Conservation (phyloP, 1,140 invertebrate genomes). For the Hesperophylax magnus region DNA sequence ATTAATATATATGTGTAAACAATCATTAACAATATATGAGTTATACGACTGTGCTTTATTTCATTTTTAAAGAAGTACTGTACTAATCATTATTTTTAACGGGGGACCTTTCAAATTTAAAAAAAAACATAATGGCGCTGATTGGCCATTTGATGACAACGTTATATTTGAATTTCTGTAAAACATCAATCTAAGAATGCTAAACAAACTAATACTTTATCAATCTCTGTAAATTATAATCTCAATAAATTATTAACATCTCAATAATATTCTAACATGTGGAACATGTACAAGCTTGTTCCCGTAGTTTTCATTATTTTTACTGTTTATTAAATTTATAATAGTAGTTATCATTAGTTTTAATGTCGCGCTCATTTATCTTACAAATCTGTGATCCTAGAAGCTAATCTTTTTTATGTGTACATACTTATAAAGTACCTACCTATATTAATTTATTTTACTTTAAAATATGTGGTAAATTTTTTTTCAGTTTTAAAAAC, state of each 20-base stretch:
- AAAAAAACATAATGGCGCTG: too few species aligned
- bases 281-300: not conserved
- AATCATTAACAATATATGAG: too few species aligned
- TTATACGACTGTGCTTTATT: too few species aligned
- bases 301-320: slow-evolving; percentile 4
- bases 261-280: not conserved
- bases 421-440: too few species aligned
- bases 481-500: not conserved
- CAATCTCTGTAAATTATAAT: not conserved
- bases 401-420: slow-evolving; percentile 22
- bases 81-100: too few species aligned
- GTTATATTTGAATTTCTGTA: too few species aligned
- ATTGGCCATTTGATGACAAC: too few species aligned
- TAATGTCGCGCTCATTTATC: slow-evolving; percentile 32
- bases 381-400: slow-evolving; percentile 45
- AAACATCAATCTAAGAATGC: too few species aligned
- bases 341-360: not conserved
- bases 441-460: slow-evolving; percentile 29
- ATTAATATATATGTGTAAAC: too few species aligned
- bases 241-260: slow-evolving; percentile 27
- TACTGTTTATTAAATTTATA: not conserved
- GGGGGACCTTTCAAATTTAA: too few species aligned
- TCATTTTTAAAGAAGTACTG: too few species aligned
- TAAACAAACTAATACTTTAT: too few species aligned
- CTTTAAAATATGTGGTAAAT: not conserved